Base-by-base conservation (phyloP, 1,140 invertebrate species). In the Coenobita brevimanus region DNA sequence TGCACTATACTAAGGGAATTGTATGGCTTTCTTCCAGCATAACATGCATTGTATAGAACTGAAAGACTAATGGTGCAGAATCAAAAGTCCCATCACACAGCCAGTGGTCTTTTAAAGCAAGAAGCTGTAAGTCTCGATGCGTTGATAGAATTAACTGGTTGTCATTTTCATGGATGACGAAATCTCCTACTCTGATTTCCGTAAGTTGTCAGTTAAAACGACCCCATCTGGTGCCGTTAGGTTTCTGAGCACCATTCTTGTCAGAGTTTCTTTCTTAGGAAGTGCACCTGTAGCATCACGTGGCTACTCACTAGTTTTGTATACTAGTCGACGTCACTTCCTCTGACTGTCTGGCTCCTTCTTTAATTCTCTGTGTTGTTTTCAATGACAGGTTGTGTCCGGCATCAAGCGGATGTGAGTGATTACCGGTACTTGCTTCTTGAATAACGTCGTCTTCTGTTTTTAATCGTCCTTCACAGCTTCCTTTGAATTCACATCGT, bases 271-370 rank as follows among this genome's bases (percentile, higher is more conserved):
- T 10, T 81, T 81, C 21, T 54, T 79, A 73, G 67, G 67, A 83
- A 83, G 82, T 50, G 82, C 82, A 83, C 67, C 67, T 73, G 82
- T 46, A 83, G 67, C 82, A 83, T 57, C 62, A 83, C 27, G 82
- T 71, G 0, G 82, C 64, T 71, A 83, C 57, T 83, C 82, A 83
- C 50, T 83, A 83, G 67, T 83, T 71, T 71, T 83, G 67, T 73
- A 71, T 83, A 50, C 71, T 54, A 46, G 38, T 83, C 38, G 64
- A n/a, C n/a, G 38, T 81, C 54, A 41, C 79, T 78, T 67, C 79
- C 62, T 81, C 79, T 24, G 36, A 81, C 54, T 81, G 57, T 81
- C n/a, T 81, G 57, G 27, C 54, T 81, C 62, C 64, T 81, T 43
- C 54, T 36, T 38, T 62, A 81, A 62, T 81, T 81, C 64, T 81